Evolutionary conservation across 2,797 vertebrate species (phyloP).

Genomic region (Cyprinodon diabolis): DNA sequence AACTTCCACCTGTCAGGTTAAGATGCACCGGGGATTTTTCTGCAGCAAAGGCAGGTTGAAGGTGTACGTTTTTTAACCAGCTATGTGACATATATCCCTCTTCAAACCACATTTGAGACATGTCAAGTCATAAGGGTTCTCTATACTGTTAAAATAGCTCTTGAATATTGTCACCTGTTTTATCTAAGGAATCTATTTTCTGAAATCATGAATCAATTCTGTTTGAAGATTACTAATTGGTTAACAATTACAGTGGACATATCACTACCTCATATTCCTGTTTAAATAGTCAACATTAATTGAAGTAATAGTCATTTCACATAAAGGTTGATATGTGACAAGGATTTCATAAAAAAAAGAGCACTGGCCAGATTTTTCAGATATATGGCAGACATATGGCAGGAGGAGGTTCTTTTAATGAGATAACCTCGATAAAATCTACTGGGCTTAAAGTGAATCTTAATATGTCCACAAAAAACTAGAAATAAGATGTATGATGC

Average conservation of each 20-base stretch:
- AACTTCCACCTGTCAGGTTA: conserved; percentile 42
- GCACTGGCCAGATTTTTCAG: conserved; percentile 3
- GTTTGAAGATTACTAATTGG: background rate
- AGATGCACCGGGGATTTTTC: conserved; percentile 15
- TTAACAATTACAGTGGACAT: background rate
- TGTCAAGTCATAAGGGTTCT: conserved; percentile 9
- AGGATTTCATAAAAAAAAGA: conserved; percentile 1
- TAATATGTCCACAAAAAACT: background rate
- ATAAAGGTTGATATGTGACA: background rate
- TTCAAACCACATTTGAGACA: conserved; percentile 28
- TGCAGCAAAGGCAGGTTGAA: conserved; percentile 21
- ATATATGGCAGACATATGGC: background rate
- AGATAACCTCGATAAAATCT: background rate
- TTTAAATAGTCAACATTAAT: background rate
- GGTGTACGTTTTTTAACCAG: conserved; percentile 40
- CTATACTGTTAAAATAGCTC: background rate
- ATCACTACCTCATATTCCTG: too few relatives aligned
- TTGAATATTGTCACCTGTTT: background rate
- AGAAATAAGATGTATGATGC: too few relatives aligned
- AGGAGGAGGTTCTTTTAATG: background rate
- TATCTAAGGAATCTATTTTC: conserved; percentile 5
- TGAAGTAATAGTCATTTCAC: background rate
- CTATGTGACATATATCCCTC: conserved; percentile 27
- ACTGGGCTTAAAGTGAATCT: background rate
- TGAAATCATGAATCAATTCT: background rate